These are phyloP conservation scores for Pterois miles DNA, from an alignment of 2,797 vertebrate genomes.

Conservation along the genomic window DNA sequence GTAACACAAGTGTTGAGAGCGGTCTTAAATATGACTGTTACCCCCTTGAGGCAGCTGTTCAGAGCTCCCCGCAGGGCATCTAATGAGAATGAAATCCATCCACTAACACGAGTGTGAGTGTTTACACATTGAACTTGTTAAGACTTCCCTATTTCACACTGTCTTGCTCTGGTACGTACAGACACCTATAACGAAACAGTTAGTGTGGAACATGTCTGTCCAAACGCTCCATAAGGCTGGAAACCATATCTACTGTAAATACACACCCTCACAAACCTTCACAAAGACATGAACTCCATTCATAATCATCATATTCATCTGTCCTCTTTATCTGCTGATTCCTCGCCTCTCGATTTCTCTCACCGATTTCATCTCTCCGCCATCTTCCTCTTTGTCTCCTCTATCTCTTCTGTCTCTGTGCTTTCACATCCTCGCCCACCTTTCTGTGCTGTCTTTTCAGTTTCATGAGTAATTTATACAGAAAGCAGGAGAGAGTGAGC, in stretches of 20 bases:
- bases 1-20: constrained; percentile 24
- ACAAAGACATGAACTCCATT: not conserved
- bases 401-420: constrained; percentile 36
- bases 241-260: constrained; percentile 9
- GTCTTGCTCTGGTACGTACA: not conserved
- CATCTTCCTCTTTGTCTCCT: constrained; percentile 40
- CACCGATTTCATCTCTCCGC: constrained; percentile 50
- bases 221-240: not conserved
- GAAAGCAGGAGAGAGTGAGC: constrained; percentile 10
- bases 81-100: constrained; percentile 78
- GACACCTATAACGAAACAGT: not conserved
- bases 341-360: constrained; percentile 32
- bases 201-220: not conserved
- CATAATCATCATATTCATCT: constrained; percentile 37
- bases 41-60: constrained; percentile 79
- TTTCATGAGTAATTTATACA: constrained; percentile 14
- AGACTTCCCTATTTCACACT: constrained; percentile 25
- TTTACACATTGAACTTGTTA: constrained; percentile 54
- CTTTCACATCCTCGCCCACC: not conserved
- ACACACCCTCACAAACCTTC: not conserved
- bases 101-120: constrained; percentile 47
- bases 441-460: not conserved
- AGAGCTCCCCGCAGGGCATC: constrained; percentile 68
- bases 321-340: constrained; percentile 49
- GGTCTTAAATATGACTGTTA: constrained; percentile 69